Evolutionary conservation across 53 echinoderm and acorn worm species (phyloP), one percentile per base, ranked within the genome.

Genomic region (Holothuria leucospilota): DNA sequence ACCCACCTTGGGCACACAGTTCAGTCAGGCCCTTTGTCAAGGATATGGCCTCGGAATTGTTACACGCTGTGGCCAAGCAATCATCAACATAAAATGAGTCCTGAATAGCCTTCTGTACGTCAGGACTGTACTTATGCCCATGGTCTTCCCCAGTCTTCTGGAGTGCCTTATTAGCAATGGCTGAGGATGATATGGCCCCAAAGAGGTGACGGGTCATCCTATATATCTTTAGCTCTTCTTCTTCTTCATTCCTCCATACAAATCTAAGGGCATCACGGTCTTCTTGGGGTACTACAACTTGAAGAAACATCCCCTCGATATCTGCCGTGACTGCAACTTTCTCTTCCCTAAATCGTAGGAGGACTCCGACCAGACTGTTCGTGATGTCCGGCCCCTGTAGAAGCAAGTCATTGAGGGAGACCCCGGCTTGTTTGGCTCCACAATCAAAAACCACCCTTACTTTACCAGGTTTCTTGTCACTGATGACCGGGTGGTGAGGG

Each of bases 271-370:
- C 66, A 66, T 88, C 91, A 26, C 91, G 61, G 42, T 91, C 84
- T 14, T 39, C 28, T 87, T 82, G 67, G 28, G 91, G 84, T 67
- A 91, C 91, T 58, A 77, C 51, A 15, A 92, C 92, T 62, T 92
- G 92, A 51, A 87, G 86, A 58, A 89, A 92, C 92, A 92, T 92
- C n/a, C 15, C 82, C 59, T 85, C 82, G 28, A 81, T 89, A 51
- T 86, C 89, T 9, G 86, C 89, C 25, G 62, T 83, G 16, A 87
- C n/a, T 8, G 62, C 87, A 46, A 78, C 63, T 61, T 59, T 78
- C 26, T 86, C 62, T 59, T 86, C 69, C 49, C 78, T 40, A 63
- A 86, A 86, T 41, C 71, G 56, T 39, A 72, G 59, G 39, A 85
- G 27, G 5, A 85, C 53, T 28, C 69, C 85, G 60, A 70, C 39